These are phyloP conservation scores for Lasioglossum malachurum DNA, from an alignment of 2,888 invertebrate species.

Conservation along the genomic window DNA sequence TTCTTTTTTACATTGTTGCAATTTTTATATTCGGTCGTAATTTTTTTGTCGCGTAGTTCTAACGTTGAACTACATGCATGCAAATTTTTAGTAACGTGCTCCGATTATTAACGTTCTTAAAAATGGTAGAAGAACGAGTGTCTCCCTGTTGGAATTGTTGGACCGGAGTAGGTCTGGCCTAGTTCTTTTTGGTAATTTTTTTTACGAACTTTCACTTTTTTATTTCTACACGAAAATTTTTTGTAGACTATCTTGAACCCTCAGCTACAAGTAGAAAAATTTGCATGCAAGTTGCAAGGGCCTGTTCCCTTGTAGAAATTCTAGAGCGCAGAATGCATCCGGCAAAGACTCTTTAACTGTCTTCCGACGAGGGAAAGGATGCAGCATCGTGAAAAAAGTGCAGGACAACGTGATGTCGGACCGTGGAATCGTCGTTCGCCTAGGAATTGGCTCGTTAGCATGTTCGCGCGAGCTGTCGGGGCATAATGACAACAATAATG, in stretches of 20 bases:
- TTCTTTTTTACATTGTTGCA: not conserved
- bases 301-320: not conserved
- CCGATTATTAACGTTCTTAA: not conserved
- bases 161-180: not conserved
- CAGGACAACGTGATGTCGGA: not conserved
- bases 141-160: no score
- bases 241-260: not conserved
- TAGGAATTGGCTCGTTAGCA: slow-evolving; percentile 48
- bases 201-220: not conserved
- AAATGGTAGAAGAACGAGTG: not conserved
- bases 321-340: not conserved
- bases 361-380: not conserved
- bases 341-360: not conserved
- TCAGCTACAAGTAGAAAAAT: not conserved
- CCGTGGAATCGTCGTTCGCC: slow-evolving; percentile 31
- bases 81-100: not conserved
- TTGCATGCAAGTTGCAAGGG: not conserved
- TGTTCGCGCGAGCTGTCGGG: slow-evolving; percentile 13
- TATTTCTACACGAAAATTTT: not conserved
- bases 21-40: not conserved
- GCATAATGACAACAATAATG: slow-evolving; percentile 44
- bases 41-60: not conserved
- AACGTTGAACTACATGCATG: not conserved
- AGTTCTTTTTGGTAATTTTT: not conserved
- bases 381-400: not conserved